Evolutionary conservation across 2,888 invertebrate genomes (phyloP), one percentile per base, ranked within the genome.

Genomic region (Tiphia femorata): DNA sequence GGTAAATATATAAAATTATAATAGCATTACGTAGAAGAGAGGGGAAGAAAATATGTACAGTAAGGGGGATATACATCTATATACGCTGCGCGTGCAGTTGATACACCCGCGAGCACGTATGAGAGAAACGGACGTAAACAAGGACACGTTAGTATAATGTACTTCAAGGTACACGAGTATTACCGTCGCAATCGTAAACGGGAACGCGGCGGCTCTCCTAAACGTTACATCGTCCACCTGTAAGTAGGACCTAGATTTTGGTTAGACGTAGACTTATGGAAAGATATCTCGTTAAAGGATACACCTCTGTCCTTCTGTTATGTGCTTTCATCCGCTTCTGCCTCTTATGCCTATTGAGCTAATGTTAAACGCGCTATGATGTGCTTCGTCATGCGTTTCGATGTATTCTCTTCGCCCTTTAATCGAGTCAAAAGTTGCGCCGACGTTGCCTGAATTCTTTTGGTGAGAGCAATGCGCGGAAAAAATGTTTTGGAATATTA

Each of bases 1-100:
- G 67, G 76, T 78, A 76, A 75, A 74, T 73, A 75, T 79, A 80
- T 75, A 80, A 80, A 80, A 78, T 76, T 80, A 78, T 73, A 72
- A 73, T 80, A 78, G 58, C 64, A 73, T 78, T 76, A 76, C 65
- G 64, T 70, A 76, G 62, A 74, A 78, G 77, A 80, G 76, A 60
- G 70, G 62, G 76, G 67, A 71, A 79, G 70, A 67, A 68, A 71
- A 60, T 81, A 81, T 81, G 75, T 81, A 81, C 81, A 81, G 78
- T 64, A 78, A 73, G 72, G 62, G 71, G 66, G 64, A 70, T 69
- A 62, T 72, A 69, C 73, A 72, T 63, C 65, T 66, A 67, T 67
- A n/a, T 49, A 58, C 43, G 58, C 49, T 58, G 58, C 58, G 53
- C 20, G 35, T 35, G 27, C 35, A 19, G 23, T n/a, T n/a, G n/a